A percentile compares a stretch with the other conserved stretches of the same genome.
Evolutionary conservation across 37 sponge, comb jelly and placozoan species (phyloP).

Genomic region (Halisarca cf. caerulea): DNA sequence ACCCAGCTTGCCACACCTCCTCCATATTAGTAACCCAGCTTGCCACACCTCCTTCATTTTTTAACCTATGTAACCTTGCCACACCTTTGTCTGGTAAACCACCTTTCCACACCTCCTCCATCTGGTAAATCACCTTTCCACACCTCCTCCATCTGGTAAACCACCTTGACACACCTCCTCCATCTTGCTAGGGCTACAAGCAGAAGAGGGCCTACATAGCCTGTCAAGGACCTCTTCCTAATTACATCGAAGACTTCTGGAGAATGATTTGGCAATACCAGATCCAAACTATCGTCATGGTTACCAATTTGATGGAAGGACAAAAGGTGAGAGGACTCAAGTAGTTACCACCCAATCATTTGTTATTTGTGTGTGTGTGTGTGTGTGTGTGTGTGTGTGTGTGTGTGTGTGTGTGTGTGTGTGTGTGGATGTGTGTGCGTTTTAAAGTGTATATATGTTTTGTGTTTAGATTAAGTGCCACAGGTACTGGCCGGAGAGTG

Average conservation of each 20-base stretch:
- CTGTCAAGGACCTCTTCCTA: constrained; percentile 20
- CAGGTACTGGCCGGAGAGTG: constrained; percentile 90
- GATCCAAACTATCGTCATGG: constrained; percentile 8
- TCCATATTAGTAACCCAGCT: too few species aligned
- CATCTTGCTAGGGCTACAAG: constrained; percentile 13
- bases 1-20: too few species aligned
- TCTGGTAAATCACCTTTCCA: too few species aligned
- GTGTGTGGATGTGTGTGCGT: not conserved
- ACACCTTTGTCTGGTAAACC: not conserved
- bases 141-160: not conserved
- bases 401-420: not conserved
- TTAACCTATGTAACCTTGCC: not conserved
- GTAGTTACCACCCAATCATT: not conserved
- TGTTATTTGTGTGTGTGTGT: not conserved
- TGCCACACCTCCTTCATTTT: not conserved
- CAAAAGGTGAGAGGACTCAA: not conserved
- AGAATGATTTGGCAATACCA: constrained; percentile 21
- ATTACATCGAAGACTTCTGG: constrained; percentile 26
- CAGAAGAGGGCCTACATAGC: not conserved
- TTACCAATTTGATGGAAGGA: constrained; percentile 16
- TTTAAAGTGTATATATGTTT: not conserved
- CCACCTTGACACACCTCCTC: not conserved
- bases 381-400: not conserved
- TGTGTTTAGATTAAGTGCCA: constrained; percentile 75
- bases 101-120: too few species aligned